Percentiles rank a stretch among this genome's conserved stretches.
phyloP scores from a whole-genome alignment of 2,113 vertebrate genomes.

The Marcusenius ussheri region DNA sequence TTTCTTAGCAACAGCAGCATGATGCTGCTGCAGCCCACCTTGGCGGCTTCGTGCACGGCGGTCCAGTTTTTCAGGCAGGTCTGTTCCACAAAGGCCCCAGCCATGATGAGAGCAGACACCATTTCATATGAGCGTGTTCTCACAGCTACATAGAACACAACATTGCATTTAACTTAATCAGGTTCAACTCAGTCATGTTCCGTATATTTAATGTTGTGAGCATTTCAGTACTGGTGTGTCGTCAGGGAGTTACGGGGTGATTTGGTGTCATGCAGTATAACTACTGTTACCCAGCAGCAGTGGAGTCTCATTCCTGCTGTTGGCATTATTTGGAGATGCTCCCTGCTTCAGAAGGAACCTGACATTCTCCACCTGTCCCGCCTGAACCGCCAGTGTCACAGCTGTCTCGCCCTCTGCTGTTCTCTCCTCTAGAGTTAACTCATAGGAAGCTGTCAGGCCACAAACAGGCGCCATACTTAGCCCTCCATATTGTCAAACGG shows the following conservation, averaged over 20 bases:
- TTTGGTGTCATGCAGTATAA: background rate
- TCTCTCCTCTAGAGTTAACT: constrained; percentile 66
- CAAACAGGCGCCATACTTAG: background rate
- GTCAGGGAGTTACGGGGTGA: background rate
- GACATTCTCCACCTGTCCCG: constrained; percentile 60
- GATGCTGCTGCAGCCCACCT: constrained; percentile 59
- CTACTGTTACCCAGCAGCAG: constrained; percentile 67
- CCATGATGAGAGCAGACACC: constrained; percentile 55
- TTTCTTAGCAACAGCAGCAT: constrained; percentile 65
- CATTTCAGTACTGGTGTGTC: background rate
- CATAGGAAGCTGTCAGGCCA: constrained; percentile 52
- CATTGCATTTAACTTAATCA: background rate
- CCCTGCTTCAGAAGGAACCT: constrained; percentile 61
- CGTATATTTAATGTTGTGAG: background rate
- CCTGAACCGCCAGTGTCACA: constrained; percentile 66
- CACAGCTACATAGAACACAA: constrained; percentile 54
- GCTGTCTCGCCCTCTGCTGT: constrained; percentile 68
- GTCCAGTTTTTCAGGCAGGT: constrained; percentile 64
- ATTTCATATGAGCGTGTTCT: constrained; percentile 59
- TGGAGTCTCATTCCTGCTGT: constrained; percentile 67
- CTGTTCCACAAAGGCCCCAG: constrained; percentile 64
- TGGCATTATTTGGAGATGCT: constrained; percentile 63
- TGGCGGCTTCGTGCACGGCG: constrained; percentile 73
- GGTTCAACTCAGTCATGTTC: background rate
- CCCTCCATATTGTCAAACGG: background rate